phyloP scores from a whole-genome alignment of 2,888 invertebrate genomes.

The Pandemis heparana region DNA sequence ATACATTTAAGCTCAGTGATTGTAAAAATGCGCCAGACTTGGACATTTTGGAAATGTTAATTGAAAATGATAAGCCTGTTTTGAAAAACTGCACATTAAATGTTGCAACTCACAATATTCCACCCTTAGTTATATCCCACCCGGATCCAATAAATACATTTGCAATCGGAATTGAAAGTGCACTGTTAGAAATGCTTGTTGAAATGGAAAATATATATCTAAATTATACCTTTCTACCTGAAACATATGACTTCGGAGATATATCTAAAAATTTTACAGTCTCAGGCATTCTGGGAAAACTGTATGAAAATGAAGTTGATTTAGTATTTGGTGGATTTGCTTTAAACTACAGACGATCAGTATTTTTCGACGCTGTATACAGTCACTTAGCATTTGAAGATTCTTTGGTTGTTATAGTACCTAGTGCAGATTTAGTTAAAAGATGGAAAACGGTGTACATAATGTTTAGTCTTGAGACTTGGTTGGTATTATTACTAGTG shows the following conservation, averaged over 20 bases:
- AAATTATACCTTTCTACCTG: slow-evolving; percentile 21
- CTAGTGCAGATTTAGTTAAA: slow-evolving; percentile 13
- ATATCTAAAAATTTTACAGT: slow-evolving; percentile 35
- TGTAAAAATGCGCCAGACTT: slow-evolving; percentile 27
- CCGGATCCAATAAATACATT: not conserved
- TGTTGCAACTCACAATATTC: slow-evolving; percentile 34
- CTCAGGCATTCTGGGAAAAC: slow-evolving; percentile 26
- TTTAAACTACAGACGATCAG: slow-evolving; percentile 24
- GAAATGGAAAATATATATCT: slow-evolving; percentile 32
- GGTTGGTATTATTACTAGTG: slow-evolving; percentile 29
- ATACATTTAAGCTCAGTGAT: slow-evolving; percentile 37
- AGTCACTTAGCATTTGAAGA: slow-evolving; percentile 36
- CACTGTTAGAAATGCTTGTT: slow-evolving; percentile 23
- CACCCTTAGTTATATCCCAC: slow-evolving; percentile 35
- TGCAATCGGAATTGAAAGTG: slow-evolving; percentile 34
- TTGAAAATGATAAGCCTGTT: slow-evolving; percentile 7
- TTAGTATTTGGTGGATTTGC: slow-evolving; percentile 41
- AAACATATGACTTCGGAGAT: slow-evolving; percentile 27
- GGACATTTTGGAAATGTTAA: slow-evolving; percentile 14
- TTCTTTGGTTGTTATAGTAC: slow-evolving; percentile 30
- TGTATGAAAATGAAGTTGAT: slow-evolving; percentile 38
- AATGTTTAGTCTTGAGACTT: slow-evolving; percentile 30
- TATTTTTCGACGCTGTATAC: slow-evolving; percentile 37
- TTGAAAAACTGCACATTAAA: slow-evolving; percentile 40
- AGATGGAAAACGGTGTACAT: slow-evolving; percentile 40